Conservation (phyloP, 2,797 vertebrate genomes). For the Xerus rutilus region DNA sequence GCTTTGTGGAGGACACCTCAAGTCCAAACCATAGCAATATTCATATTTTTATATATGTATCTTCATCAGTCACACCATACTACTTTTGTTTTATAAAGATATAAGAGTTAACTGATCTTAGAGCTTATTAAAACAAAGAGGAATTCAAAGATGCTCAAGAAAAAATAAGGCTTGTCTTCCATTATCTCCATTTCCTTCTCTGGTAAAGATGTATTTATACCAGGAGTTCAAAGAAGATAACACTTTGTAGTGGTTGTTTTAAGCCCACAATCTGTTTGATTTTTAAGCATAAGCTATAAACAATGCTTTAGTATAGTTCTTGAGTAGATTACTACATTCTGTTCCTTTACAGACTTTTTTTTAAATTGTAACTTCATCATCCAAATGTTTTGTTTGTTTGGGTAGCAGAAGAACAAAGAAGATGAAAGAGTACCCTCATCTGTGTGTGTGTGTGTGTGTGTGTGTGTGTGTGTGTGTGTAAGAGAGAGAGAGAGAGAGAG, state of each 20-base stretch:
- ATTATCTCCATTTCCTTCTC: not conserved
- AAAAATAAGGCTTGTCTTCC: not conserved
- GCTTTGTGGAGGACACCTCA: too few species aligned
- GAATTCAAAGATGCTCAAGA: not conserved
- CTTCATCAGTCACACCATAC: not conserved
- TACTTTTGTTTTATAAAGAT: not conserved
- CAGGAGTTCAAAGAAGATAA: not conserved
- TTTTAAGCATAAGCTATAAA: not conserved
- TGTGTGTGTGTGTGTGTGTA: not conserved
- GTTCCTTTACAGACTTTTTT: not conserved
- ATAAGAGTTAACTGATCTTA: not conserved
- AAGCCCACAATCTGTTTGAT: not conserved
- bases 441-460: not conserved
- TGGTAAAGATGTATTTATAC: not conserved
- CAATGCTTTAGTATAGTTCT: not conserved
- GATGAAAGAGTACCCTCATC: rapidly evolving
- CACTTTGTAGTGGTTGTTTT: not conserved
- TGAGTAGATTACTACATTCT: not conserved
- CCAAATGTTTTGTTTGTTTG: not conserved
- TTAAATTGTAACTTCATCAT: not conserved
- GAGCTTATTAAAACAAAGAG: not conserved
- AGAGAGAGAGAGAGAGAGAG: too few species aligned
- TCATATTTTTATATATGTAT: not conserved
- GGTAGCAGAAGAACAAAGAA: not conserved
- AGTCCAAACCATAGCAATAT: not conserved